Evolutionary conservation across 2,888 invertebrate species (phyloP).

Genomic region (Xylota sylvarum): DNA sequence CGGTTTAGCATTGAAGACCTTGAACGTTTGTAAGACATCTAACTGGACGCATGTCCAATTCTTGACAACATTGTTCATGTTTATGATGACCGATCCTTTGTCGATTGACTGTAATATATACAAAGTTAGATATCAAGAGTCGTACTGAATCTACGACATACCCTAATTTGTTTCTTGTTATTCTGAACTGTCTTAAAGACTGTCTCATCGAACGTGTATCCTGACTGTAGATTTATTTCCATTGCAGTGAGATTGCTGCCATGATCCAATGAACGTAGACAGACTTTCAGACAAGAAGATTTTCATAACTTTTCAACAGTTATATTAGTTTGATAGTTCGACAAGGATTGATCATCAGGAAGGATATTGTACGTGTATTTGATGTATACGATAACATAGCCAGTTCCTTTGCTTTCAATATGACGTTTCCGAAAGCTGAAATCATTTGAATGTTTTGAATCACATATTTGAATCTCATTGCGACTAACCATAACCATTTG

Average conservation of each 20-base stretch:
- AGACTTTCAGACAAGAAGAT: slow-evolving; percentile 19
- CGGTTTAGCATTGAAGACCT: slow-evolving; percentile 2
- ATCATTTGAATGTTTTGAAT: neutral
- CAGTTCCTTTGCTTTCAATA: slow-evolving; percentile 13
- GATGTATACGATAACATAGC: slow-evolving; percentile 19
- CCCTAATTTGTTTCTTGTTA: neutral
- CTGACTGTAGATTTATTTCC: slow-evolving; percentile 29
- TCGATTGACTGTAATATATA: neutral
- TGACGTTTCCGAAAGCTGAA: slow-evolving; percentile 9
- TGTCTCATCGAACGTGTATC: neutral
- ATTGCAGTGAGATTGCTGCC: neutral
- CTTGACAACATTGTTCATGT: neutral
- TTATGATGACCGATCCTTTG: slow-evolving; percentile 2
- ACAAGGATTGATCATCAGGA: neutral
- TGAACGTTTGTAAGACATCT: neutral
- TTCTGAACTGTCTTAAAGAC: neutral
- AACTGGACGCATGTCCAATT: slow-evolving; percentile 5
- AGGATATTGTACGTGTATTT: slow-evolving; percentile 22
- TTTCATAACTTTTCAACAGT: no score
- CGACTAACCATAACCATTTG: slow-evolving; percentile 89
- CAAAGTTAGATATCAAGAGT: no score
- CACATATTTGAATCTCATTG: no score
- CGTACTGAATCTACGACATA: neutral
- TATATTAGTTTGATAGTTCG: neutral
- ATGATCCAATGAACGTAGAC: neutral